phyloP scores from a whole-genome alignment of 2,888 invertebrate species.

The Muschampia plurimacula region DNA sequence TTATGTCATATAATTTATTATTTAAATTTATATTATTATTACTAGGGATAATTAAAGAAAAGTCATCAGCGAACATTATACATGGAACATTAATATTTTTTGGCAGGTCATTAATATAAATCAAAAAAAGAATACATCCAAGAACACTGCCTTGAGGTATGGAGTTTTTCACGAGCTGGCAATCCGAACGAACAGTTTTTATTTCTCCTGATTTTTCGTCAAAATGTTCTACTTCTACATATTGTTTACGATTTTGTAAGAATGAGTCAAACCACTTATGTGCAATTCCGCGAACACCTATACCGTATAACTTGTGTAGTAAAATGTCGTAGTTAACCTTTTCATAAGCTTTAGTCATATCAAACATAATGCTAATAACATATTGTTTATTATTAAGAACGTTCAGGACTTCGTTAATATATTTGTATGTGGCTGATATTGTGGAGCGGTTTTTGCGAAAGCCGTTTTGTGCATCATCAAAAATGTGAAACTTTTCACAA shows the following conservation, averaged over 20 bases:
- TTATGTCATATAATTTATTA: too few species aligned
- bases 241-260: slow-evolving; percentile 6
- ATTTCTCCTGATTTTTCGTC: slow-evolving; percentile 8
- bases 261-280: slow-evolving; percentile 10
- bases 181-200: background rate
- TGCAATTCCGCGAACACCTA: slow-evolving; percentile 6
- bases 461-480: slow-evolving; percentile 41
- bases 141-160: slow-evolving; percentile 16
- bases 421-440: slow-evolving; percentile 33
- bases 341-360: slow-evolving; percentile 21
- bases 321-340: background rate
- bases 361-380: slow-evolving; percentile 11
- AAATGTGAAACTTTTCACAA: slow-evolving; percentile 41
- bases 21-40: too few species aligned
- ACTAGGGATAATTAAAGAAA: background rate
- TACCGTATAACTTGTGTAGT: background rate
- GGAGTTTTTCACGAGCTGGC: slow-evolving; percentile 5
- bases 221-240: slow-evolving; percentile 8
- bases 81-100: background rate
- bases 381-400: slow-evolving; percentile 22
- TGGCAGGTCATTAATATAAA: slow-evolving; percentile 3
- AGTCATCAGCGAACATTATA: background rate
- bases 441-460: slow-evolving; percentile 41
- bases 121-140: slow-evolving; percentile 16
- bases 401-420: slow-evolving; percentile 22